phyloP scores from a whole-genome alignment of 2,888 invertebrate genomes.

The Charanyca ferruginea region DNA sequence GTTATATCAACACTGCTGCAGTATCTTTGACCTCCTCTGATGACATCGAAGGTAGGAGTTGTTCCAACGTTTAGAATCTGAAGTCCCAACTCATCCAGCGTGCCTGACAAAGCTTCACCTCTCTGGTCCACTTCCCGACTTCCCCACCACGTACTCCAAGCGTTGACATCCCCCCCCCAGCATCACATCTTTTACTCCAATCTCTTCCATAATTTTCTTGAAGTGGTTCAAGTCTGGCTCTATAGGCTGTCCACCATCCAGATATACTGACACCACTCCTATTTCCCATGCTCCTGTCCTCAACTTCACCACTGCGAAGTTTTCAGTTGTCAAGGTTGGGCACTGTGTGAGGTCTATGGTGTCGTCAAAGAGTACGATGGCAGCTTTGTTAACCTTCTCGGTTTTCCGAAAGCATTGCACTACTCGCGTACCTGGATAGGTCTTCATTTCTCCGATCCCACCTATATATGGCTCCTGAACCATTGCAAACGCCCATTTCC shows the following conservation, averaged over 20 bases:
- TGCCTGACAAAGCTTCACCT: not conserved
- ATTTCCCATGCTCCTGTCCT: not conserved
- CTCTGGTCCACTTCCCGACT: not conserved
- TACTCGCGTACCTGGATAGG: too few relatives aligned
- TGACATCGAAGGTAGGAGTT: not conserved
- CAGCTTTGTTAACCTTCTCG: too few relatives aligned
- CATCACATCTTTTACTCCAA: not conserved
- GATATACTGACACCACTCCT: not conserved
- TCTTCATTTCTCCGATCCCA: too few relatives aligned
- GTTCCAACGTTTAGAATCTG: not conserved
- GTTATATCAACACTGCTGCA: not conserved
- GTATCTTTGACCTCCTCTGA: not conserved
- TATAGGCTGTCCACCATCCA: not conserved
- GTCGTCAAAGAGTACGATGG: too few relatives aligned
- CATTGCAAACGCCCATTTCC: too few relatives aligned
- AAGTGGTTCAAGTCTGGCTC: not conserved
- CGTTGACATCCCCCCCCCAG: slow-evolving; percentile 4
- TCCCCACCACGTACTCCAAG: slow-evolving; percentile 8
- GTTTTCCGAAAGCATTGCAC: too few relatives aligned
- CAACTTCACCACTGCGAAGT: not conserved
- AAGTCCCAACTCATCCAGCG: not conserved
- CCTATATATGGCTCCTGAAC: too few relatives aligned
- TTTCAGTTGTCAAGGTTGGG: not conserved
- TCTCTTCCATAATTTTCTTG: too few relatives aligned
- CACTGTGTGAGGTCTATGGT: too few relatives aligned